These are phyloP conservation scores for Hecatera dysodea DNA, from an alignment of 2,888 invertebrate species.

Conservation along the genomic window DNA sequence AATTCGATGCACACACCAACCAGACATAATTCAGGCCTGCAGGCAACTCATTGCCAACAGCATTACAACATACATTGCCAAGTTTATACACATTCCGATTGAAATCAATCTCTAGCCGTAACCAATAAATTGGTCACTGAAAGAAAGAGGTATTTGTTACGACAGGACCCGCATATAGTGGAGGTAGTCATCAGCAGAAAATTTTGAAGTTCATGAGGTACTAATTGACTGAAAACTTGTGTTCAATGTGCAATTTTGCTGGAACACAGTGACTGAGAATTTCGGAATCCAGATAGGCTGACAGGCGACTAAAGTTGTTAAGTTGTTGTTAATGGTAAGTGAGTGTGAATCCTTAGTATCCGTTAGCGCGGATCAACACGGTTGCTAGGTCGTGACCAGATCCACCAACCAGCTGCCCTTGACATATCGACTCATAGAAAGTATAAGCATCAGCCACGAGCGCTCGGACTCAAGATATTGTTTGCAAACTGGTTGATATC, in stretches of 20 bases:
- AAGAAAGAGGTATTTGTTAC: slow-evolving; percentile 43
- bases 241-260: neutral
- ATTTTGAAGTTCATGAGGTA: neutral
- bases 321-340: neutral
- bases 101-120: slow-evolving; percentile 58
- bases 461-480: slow-evolving; percentile 62
- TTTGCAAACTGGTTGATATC: slow-evolving; percentile 57
- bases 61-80: slow-evolving; percentile 57
- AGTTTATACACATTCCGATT: slow-evolving; percentile 59
- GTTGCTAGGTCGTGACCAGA: slow-evolving; percentile 61
- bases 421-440: slow-evolving; percentile 87
- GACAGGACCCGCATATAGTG: slow-evolving; percentile 9
- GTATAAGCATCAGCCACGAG: slow-evolving; percentile 76
- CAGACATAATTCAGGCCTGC: slow-evolving; percentile 52
- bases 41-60: slow-evolving; percentile 34
- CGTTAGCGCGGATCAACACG: neutral
- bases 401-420: slow-evolving; percentile 78
- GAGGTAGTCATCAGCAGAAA: slow-evolving; percentile 5
- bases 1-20: slow-evolving; percentile 38
- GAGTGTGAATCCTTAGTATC: slow-evolving; percentile 33
- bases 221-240: neutral
- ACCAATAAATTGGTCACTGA: slow-evolving; percentile 52
- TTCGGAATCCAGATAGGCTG: neutral
- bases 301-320: neutral
- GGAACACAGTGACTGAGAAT: neutral